Conservation (phyloP, 2,888 invertebrate species). For the Maniola hyperantus region DNA sequence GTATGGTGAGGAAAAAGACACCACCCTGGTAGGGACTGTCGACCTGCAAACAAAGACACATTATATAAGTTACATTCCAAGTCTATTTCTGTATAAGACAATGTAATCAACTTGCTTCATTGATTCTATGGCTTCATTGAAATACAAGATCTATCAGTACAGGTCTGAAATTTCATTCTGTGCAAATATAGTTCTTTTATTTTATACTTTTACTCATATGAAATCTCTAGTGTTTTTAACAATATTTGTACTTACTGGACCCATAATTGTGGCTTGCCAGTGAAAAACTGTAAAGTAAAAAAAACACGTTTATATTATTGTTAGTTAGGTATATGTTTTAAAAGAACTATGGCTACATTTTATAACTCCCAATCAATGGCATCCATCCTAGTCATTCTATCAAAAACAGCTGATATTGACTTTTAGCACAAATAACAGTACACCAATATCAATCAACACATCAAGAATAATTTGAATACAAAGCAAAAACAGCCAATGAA, state of each 20-base stretch:
- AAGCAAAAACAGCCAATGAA: conserved; percentile 7
- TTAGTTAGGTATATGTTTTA: background rate
- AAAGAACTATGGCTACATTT: background rate
- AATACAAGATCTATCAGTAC: conserved; percentile 21
- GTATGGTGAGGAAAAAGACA: conserved; percentile 99
- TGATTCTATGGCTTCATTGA: conserved; percentile 37
- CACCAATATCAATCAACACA: background rate
- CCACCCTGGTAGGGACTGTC: conserved; percentile 99
- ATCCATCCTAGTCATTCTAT: background rate
- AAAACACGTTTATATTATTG: conserved; percentile 8
- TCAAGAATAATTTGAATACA: background rate
- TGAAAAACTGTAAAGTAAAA: conserved; percentile 94
- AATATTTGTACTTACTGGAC: conserved; percentile 91
- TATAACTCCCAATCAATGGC: background rate
- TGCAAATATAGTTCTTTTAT: background rate
- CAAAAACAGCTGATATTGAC: conserved; percentile 14
- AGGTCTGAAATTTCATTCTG: background rate
- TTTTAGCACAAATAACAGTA: background rate
- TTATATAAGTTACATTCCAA: conserved; percentile 36
- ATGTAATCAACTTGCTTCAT: conserved; percentile 34
- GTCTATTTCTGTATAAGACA: conserved; percentile 34
- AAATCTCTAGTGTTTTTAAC: background rate
- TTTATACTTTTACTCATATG: background rate
- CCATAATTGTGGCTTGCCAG: conserved; percentile 99
- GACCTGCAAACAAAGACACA: conserved; percentile 84